A percentile compares a stretch with the other conserved stretches of the same genome.
Evolutionary conservation across 2,113 vertebrate genomes (phyloP).

Genomic region (Boulengeromyrus knoepffleri): DNA sequence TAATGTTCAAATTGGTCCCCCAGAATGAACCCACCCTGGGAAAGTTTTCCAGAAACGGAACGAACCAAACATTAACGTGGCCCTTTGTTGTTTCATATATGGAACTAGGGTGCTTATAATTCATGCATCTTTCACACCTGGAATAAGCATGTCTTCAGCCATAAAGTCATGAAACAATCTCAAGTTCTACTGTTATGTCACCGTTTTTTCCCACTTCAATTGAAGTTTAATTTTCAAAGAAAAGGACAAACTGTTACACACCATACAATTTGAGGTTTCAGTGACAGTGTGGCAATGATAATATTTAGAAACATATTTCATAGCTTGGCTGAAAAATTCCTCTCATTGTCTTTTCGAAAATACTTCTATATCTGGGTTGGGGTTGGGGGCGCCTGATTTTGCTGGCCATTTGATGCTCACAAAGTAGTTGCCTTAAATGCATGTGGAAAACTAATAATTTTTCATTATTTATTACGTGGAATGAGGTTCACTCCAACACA

Average conservation of each 20-base stretch:
- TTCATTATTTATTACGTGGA: neutral
- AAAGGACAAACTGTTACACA: neutral
- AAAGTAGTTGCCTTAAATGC: neutral
- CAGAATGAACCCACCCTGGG: neutral
- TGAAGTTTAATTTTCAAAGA: neutral
- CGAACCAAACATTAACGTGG: neutral
- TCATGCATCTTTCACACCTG: neutral
- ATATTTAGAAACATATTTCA: neutral
- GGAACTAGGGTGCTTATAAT: neutral
- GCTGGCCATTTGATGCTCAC: neutral
- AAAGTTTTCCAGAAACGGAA: neutral
- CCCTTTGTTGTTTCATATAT: neutral
- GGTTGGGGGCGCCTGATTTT: neutral
- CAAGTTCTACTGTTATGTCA: neutral
- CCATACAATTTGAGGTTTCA: neutral
- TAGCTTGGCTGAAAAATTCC: neutral
- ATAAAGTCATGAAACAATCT: neutral
- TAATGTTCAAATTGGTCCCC: neutral
- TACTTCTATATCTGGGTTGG: neutral
- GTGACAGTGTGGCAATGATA: neutral
- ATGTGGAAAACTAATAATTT: neutral
- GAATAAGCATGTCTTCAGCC: neutral
- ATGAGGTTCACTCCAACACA: neutral
- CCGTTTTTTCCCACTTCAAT: neutral
- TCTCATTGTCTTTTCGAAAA: neutral